Conservation (phyloP, 2,113 vertebrate species). For the Regulus satrapa region DNA sequence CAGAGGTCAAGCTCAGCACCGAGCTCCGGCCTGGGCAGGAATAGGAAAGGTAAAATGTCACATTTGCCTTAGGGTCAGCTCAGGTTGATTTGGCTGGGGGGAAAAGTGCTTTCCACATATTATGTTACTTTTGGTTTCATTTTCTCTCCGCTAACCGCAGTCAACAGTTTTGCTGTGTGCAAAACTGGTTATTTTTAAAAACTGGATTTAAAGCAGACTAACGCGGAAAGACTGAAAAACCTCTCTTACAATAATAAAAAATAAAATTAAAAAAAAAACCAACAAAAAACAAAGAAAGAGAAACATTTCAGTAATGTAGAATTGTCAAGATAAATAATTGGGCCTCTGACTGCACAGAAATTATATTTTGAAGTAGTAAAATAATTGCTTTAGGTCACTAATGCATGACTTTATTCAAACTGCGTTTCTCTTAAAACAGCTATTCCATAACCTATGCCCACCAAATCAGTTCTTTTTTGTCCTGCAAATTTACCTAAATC, state of each 20-base stretch:
- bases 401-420: background rate
- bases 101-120: background rate
- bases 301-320: background rate
- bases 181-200: background rate
- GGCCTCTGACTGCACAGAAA: background rate
- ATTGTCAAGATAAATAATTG: background rate
- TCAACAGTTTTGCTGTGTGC: accelerated
- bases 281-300: background rate
- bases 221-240: background rate
- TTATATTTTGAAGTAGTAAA: background rate
- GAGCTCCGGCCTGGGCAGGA: background rate
- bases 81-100: background rate
- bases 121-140: conserved; percentile 61
- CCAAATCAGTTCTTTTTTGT: background rate
- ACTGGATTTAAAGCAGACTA: background rate
- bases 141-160: background rate
- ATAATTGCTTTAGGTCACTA: background rate
- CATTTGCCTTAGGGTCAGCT: background rate
- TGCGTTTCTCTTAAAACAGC: background rate
- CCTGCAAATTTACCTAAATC: background rate
- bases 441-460: background rate
- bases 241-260: background rate
- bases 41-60: conserved; percentile 36
- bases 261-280: too few relatives aligned
- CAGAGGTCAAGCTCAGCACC: conserved; percentile 8